Percentiles rank a stretch among this genome's conserved stretches.
These are phyloP conservation scores for Poeciliopsis turneri DNA, from an alignment of 2,797 vertebrate genomes.

Conservation along the genomic window DNA sequence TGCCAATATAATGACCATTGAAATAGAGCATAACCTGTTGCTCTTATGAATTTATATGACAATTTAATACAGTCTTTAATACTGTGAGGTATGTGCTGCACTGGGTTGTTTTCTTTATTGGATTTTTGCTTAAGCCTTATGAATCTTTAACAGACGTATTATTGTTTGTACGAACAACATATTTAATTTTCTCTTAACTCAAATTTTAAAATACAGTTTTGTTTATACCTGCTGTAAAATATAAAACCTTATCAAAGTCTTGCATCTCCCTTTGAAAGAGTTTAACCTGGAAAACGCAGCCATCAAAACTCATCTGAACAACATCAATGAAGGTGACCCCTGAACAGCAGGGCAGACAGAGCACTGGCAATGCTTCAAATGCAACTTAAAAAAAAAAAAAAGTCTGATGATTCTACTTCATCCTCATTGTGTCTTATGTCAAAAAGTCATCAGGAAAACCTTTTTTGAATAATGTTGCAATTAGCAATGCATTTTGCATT, in stretches of 20 bases:
- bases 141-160: not conserved
- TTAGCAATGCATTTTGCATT: constrained; percentile 58
- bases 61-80: too few relatives aligned
- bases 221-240: constrained; percentile 24
- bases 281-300: constrained; percentile 52
- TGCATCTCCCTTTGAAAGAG: not conserved
- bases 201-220: not conserved
- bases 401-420: constrained; percentile 44
- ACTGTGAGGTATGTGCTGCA: too few relatives aligned
- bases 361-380: constrained; percentile 52
- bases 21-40: too few relatives aligned
- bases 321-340: constrained; percentile 65
- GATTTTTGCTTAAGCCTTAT: not conserved
- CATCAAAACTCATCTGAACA: constrained; percentile 55
- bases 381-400: constrained; percentile 28
- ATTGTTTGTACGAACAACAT: not conserved
- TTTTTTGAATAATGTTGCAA: constrained; percentile 56
- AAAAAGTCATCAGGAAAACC: constrained; percentile 50
- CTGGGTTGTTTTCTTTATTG: not conserved
- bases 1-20: too few relatives aligned
- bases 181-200: not conserved
- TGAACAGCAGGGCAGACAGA: constrained; percentile 54
- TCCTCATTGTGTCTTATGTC: constrained; percentile 49
- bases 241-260: constrained; percentile 33
- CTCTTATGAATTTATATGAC: too few relatives aligned